These are phyloP conservation scores for Pollenia griseotomentosa DNA, from an alignment of 2,888 invertebrate genomes.

Conservation along the genomic window DNA sequence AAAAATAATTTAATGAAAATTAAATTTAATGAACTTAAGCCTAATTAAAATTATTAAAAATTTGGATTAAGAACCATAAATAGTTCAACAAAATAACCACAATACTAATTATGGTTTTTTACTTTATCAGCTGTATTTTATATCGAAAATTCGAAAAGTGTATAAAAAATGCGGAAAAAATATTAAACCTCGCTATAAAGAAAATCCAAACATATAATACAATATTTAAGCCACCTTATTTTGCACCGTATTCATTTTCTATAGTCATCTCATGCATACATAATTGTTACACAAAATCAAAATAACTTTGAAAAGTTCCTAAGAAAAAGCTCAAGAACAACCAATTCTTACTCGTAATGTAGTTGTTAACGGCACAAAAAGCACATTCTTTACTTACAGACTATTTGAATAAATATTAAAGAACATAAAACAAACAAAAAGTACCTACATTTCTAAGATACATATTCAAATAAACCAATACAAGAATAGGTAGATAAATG, in stretches of 20 bases:
- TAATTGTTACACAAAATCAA: too few species aligned
- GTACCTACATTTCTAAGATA: background rate
- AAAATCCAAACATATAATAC: background rate
- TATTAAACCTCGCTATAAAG: too few species aligned
- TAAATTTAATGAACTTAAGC: too few species aligned
- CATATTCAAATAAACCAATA: background rate
- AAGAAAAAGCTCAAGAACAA: background rate
- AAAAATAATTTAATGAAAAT: too few species aligned
- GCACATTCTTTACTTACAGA: slow-evolving; percentile 13
- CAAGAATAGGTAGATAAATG: background rate
- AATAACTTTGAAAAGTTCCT: too few species aligned
- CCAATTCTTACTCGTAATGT: background rate
- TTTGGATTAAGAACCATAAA: too few species aligned
- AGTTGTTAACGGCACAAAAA: background rate
- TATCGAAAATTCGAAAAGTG: too few species aligned
- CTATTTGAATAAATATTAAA: slow-evolving; percentile 1
- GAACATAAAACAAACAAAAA: background rate
- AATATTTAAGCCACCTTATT: background rate
- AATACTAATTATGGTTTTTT: too few species aligned
- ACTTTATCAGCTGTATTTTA: too few species aligned
- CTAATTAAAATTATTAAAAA: too few species aligned
- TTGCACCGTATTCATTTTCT: background rate
- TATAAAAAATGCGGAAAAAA: too few species aligned
- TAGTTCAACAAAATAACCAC: too few species aligned
- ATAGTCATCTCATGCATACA: background rate